Evolutionary conservation across 2,888 invertebrate genomes (phyloP), one percentile per base, ranked within the genome.

Genomic region (Protonemura montana): DNA sequence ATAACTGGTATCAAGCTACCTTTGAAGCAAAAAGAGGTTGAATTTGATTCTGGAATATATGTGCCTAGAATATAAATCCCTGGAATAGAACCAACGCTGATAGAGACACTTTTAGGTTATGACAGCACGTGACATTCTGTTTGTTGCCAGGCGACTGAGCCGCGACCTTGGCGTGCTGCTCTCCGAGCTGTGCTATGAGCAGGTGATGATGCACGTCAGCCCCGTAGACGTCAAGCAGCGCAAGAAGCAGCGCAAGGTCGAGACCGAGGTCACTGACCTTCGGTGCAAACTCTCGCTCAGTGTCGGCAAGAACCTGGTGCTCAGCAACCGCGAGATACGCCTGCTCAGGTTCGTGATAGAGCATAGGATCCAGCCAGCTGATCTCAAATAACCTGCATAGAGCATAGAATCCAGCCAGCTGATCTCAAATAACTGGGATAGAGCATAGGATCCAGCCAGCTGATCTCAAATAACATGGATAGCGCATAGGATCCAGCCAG

Each of bases 281-380:
- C 95, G 97, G 89, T 93, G 93, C 83, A 97, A 97, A 92, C 92
- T 98, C 89, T 94, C 95, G 85, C 96, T 96, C 3, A 95, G 95
- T 82, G 90, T 90, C 81, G 92, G 92, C 59, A 97, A 96, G 90
- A 97, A 96, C 90, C 95, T 98, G 90, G 98, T 98, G 84, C 92
- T 98, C 87, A 97, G 97, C 90, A 98, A 98, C 91, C 94, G 98
- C 89, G 98, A 98, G 92, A 98, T 98, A 89, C 94, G 98, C 89
- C 93, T 98, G 87, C 92, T 98, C 88, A 93, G 87, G 86, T 87
- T 35, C 78, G 10, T n/a, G n/a, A n/a, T n/a, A n/a, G n/a, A n/a
- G n/a, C n/a, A n/a, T n/a, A n/a, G n/a, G n/a, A n/a, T n/a, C n/a
- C n/a, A n/a, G n/a, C n/a, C n/a, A n/a, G n/a, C n/a, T n/a, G n/a